Evolutionary conservation across 2,113 vertebrate species (phyloP), one percentile per base, ranked within the genome.

Genomic region (Haemorhous mexicanus): DNA sequence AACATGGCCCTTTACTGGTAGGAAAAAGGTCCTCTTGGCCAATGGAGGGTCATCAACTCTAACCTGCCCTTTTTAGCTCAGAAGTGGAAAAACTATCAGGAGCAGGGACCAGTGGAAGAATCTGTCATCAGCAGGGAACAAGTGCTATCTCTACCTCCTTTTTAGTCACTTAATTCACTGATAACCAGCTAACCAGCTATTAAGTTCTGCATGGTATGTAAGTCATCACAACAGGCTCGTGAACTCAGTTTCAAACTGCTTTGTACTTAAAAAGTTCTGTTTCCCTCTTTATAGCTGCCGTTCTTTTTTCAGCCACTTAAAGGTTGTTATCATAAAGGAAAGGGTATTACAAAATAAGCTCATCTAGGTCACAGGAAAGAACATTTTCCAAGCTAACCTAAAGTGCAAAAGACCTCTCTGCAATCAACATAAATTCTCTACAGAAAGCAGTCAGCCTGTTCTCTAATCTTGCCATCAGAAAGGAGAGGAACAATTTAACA

Each of bases 291-390:
- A 58, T 9, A 94, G 64, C n/a, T 95, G 46, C 24, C 0, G 0
- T 23, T 58, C 18, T 85, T 75, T 85, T 64, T 85, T 68, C 70
- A 93, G 78, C 21, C 73, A 81, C 56, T 92, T 79, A 75, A 81
- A 84, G 52, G 73, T 43, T 81, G 44, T 75, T 95, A 86, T 70
- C 55, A 52, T 63, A 56, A 81, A 80, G 41, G 55, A 87, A 95
- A 87, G 27, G 14, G 16, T 83, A 94, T 67, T 90, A 81, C 47
- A 92, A 89, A 85, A 96, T 68, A 94, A 92, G 37, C 73, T 68
- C 44, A 84, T 81, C 72, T 84, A 81, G 63, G 90, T 84, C 90
- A 94, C 41, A 94, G 74, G 30, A 91, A 93, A 84, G 66, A 94
- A 84, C 28, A 73, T 68, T 89, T 93, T 87, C 73, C 56, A 96